phyloP scores from a whole-genome alignment of 2,888 invertebrate genomes.

The Penaeus monodon region DNA sequence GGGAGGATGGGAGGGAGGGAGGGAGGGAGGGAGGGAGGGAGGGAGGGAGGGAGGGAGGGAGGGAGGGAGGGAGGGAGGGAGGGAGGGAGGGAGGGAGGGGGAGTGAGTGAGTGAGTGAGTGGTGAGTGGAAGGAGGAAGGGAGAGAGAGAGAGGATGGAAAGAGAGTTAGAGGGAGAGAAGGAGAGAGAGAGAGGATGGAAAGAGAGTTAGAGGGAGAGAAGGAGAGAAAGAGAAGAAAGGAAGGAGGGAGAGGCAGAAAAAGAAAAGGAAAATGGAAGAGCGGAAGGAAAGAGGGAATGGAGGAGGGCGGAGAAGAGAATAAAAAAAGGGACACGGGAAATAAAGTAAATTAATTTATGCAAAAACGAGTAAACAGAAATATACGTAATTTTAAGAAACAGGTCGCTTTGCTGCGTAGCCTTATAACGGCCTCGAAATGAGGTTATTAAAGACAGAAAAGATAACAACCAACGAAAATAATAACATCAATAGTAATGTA shows the following conservation, averaged over 20 bases:
- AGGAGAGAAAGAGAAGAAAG: not conserved
- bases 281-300: slow-evolving; percentile 33
- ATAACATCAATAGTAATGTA: too few species aligned
- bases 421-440: too few species aligned
- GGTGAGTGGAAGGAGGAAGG: not conserved
- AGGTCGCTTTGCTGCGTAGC: too few species aligned
- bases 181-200: not conserved
- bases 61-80: not conserved
- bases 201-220: not conserved
- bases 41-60: too few species aligned
- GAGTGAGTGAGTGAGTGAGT: not conserved
- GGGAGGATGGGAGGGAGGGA: too few species aligned
- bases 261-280: slow-evolving; percentile 31
- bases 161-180: slow-evolving; percentile 12
- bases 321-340: not conserved
- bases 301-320: not conserved
- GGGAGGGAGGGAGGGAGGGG: not conserved
- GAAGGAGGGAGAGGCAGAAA: slow-evolving; percentile 7
- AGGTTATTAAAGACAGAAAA: too few species aligned
- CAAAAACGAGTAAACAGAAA: too few species aligned
- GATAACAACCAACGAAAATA: too few species aligned
- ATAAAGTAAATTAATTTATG: not conserved
- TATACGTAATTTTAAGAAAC: too few species aligned
- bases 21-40: not conserved
- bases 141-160: slow-evolving; percentile 41